Percentiles rank a stretch among this genome's conserved stretches.
phyloP scores from a whole-genome alignment of 1,140 invertebrate genomes.

The Trachymyrmex septentrionalis region DNA sequence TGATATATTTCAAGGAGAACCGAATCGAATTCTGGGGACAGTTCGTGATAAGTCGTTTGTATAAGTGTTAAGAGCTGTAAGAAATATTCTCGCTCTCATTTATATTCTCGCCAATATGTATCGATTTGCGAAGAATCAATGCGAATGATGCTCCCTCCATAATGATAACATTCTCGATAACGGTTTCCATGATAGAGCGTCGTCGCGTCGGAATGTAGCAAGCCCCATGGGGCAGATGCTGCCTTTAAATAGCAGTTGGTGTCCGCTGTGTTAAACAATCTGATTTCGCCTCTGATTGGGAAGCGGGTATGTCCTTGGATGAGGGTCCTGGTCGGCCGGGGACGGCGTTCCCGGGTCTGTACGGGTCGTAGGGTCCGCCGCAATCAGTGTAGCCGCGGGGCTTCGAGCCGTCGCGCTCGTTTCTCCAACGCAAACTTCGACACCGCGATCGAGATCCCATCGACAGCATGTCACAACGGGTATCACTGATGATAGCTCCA shows the following conservation, averaged over 20 bases:
- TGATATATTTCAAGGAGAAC: no score
- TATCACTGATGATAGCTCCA: slow-evolving; percentile 9
- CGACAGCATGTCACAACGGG: not conserved
- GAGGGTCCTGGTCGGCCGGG: slow-evolving; percentile 50
- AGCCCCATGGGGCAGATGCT: slow-evolving; percentile 78
- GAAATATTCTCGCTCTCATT: slow-evolving; percentile 7
- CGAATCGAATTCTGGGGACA: no score
- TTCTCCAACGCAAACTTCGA: slow-evolving; percentile 54
- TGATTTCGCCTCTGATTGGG: slow-evolving; percentile 84
- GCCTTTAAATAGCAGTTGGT: slow-evolving; percentile 84
- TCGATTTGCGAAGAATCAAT: not conserved
- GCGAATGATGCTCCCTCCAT: not conserved
- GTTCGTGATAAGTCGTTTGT: no score
- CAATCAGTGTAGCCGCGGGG: slow-evolving; percentile 82
- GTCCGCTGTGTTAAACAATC: slow-evolving; percentile 85
- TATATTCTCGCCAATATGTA: not conserved
- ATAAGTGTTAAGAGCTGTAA: not conserved
- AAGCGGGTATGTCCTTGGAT: slow-evolving; percentile 74
- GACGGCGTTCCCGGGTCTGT: slow-evolving; percentile 60
- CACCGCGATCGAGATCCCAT: slow-evolving; percentile 25
- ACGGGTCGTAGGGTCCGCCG: slow-evolving; percentile 76
- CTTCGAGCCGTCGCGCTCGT: slow-evolving; percentile 35
- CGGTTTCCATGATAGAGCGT: slow-evolving; percentile 24
- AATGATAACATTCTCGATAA: slow-evolving; percentile 6
- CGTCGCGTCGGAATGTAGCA: slow-evolving; percentile 59